phyloP scores from a whole-genome alignment of 2,888 invertebrate genomes.

The Andrena hattorfiana region DNA sequence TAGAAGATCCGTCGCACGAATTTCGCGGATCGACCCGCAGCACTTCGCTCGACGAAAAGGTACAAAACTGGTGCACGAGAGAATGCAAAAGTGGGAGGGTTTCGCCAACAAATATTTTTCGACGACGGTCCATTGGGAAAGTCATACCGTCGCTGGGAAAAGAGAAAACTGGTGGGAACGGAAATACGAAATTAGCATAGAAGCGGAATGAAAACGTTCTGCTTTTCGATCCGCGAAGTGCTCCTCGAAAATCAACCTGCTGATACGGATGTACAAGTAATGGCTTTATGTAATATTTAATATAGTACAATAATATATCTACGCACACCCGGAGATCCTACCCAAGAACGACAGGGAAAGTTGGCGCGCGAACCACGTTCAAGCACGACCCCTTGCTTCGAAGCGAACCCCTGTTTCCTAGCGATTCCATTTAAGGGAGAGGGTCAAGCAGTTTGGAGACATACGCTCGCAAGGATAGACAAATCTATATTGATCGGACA shows the following conservation, averaged over 20 bases:
- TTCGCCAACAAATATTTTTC: neutral
- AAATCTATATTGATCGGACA: too few relatives aligned
- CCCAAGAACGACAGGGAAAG: constrained; percentile 45
- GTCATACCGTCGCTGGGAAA: too few relatives aligned
- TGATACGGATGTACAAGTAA: constrained; percentile 59
- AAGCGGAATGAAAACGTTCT: neutral
- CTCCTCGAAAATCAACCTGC: constrained; percentile 50
- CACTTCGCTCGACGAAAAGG: neutral
- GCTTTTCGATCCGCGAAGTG: constrained; percentile 48
- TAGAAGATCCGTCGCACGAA: constrained; percentile 35
- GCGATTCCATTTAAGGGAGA: neutral
- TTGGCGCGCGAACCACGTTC: neutral
- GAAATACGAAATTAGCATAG: neutral
- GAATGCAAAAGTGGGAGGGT: neutral
- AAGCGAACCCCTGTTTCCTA: neutral
- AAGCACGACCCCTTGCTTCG: neutral
- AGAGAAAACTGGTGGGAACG: neutral
- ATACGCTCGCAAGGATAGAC: too few relatives aligned
- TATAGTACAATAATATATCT: constrained; percentile 66
- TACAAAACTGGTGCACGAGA: constrained; percentile 20
- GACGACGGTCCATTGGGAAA: neutral
- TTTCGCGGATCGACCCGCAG: constrained; percentile 49
- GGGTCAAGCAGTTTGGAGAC: neutral
- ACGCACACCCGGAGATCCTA: constrained; percentile 57
- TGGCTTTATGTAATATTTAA: constrained; percentile 61